phyloP scores from a whole-genome alignment of 2,113 vertebrate species.

The Erythrocebus patas region DNA sequence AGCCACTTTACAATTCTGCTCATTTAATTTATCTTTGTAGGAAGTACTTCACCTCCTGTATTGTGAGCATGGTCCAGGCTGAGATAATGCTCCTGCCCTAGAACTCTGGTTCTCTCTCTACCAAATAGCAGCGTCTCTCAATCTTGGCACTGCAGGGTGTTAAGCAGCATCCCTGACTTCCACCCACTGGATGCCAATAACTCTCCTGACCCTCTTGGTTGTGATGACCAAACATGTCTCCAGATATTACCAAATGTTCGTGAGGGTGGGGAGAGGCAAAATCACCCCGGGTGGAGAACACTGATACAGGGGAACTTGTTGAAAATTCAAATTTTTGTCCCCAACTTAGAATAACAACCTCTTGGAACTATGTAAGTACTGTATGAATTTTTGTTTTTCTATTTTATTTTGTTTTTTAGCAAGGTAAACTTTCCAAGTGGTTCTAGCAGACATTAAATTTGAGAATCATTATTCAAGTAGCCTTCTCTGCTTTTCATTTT shows the following conservation, averaged over 20 bases:
- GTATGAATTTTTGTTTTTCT: background rate
- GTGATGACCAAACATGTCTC: background rate
- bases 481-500: background rate
- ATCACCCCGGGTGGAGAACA: background rate
- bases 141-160: background rate
- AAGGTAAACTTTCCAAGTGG: background rate
- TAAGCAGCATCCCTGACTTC: background rate
- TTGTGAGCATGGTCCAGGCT: background rate
- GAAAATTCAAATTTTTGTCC: background rate
- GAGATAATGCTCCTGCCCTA: background rate
- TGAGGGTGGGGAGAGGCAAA: background rate
- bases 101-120: no score
- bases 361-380: background rate
- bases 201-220: rapidly evolving
- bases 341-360: background rate
- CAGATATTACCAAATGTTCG: background rate
- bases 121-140: background rate
- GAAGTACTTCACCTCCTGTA: background rate
- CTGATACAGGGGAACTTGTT: background rate
- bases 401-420: background rate
- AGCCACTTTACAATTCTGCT: background rate
- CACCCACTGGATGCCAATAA: background rate
- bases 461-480: background rate
- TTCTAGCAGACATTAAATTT: background rate
- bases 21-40: background rate